These are phyloP conservation scores for Pseudomugil gertrudae DNA, from an alignment of 2,797 vertebrate species.

Conservation along the genomic window DNA sequence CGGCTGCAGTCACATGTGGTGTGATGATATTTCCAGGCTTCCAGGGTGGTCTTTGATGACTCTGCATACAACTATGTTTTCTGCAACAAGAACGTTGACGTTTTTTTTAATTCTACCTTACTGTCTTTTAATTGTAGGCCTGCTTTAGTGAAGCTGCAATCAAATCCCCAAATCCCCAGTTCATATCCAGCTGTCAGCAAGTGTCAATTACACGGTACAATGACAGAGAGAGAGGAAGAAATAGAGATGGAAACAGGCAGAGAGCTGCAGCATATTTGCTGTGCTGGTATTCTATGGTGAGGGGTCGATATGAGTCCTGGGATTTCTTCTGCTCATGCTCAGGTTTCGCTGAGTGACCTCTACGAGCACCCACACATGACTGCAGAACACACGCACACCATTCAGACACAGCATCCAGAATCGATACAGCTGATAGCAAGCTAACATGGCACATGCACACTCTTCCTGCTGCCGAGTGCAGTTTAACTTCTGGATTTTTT, in stretches of 20 bases:
- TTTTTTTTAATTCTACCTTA: neutral
- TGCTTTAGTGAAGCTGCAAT: constrained; percentile 17
- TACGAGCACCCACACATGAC: constrained; percentile 57
- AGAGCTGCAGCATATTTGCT: constrained; percentile 69
- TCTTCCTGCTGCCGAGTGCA: constrained; percentile 23
- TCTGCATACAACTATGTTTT: constrained; percentile 16
- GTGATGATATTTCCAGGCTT: constrained; percentile 45
- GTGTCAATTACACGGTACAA: constrained; percentile 66
- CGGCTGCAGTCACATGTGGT: constrained; percentile 37
- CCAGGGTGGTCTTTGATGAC: constrained; percentile 44
- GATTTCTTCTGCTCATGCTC: constrained; percentile 76
- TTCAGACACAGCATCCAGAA: constrained; percentile 44
- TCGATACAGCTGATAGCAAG: constrained; percentile 43
- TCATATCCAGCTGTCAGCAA: constrained; percentile 69
- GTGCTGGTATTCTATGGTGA: constrained; percentile 71
- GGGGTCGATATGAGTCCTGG: constrained; percentile 79
- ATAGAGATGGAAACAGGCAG: constrained; percentile 34
- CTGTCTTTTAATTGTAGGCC: neutral
- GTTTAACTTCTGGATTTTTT: constrained; percentile 34
- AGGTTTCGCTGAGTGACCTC: constrained; percentile 84
- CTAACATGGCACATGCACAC: constrained; percentile 2
- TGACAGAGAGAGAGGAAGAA: constrained; percentile 43
- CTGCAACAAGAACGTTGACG: constrained; percentile 20
- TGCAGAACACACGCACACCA: constrained; percentile 34
- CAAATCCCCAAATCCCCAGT: constrained; percentile 43